Conservation (phyloP, 2,797 vertebrate species). For the Microctenopoma steveboyesi region DNA sequence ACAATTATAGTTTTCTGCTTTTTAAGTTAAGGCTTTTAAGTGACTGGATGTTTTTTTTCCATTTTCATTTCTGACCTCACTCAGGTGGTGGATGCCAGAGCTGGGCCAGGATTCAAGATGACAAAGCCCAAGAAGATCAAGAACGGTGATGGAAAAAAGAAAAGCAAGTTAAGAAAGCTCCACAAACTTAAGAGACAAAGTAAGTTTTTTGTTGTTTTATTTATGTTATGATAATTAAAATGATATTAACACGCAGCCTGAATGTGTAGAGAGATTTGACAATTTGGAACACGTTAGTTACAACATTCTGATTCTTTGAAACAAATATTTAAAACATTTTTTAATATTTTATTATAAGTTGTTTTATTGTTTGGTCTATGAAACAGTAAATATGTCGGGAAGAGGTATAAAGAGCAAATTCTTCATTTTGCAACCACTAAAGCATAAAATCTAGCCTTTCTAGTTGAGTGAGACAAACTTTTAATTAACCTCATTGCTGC, state of each 20-base stretch:
- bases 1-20: neutral
- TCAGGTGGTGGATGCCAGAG: conserved; percentile 88
- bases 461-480: too few species aligned
- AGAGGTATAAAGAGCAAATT: too few species aligned
- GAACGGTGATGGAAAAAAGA: conserved; percentile 83
- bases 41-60: neutral
- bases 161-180: conserved; percentile 84
- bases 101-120: conserved; percentile 87
- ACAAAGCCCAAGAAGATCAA: conserved; percentile 89
- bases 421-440: too few species aligned
- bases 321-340: too few species aligned
- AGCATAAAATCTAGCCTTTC: too few species aligned
- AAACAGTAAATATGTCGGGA: too few species aligned
- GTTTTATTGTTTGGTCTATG: too few species aligned
- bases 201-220: conserved; percentile 61
- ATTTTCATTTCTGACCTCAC: neutral
- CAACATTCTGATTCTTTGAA: too few species aligned
- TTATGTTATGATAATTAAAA: too few species aligned
- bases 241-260: neutral
- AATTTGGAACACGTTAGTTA: too few species aligned
- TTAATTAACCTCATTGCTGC: too few species aligned
- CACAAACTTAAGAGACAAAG: conserved; percentile 88
- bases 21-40: neutral
- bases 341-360: too few species aligned
- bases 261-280: neutral